Conservation (phyloP, 2,888 invertebrate genomes). For the Endotricha flammealis region DNA sequence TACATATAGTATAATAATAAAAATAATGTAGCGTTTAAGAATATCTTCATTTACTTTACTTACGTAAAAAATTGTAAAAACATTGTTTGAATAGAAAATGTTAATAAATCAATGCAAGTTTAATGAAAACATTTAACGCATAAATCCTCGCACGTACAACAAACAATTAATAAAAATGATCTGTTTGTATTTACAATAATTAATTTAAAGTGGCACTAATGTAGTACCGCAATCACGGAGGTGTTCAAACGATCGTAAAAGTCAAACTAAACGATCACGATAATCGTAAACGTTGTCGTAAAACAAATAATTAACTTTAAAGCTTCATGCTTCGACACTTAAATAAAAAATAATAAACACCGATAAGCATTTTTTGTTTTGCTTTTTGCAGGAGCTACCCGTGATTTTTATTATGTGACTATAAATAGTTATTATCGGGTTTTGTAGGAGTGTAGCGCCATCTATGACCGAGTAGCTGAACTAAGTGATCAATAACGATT, state of each 20-base stretch:
- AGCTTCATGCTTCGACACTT: constrained; percentile 10
- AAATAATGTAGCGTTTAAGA: too few species aligned
- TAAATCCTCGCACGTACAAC: constrained; percentile 12
- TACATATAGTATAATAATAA: too few species aligned
- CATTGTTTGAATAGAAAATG: too few species aligned
- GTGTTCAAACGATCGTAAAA: constrained; percentile 71
- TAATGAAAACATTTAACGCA: neutral
- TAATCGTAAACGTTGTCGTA: constrained; percentile 69
- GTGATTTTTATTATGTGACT: neutral
- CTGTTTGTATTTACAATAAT: constrained; percentile 59
- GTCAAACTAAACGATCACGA: constrained; percentile 67
- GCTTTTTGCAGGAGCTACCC: neutral
- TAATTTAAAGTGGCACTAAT: constrained; percentile 52
- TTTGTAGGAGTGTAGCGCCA: constrained; percentile 34
- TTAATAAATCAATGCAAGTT: too few species aligned
- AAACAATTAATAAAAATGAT: constrained; percentile 24
- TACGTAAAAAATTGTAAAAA: too few species aligned
- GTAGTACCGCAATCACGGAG: constrained; percentile 46
- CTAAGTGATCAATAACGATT: constrained; percentile 18
- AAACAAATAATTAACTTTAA: constrained; percentile 66
- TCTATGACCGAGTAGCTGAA: constrained; percentile 44
- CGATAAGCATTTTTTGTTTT: constrained; percentile 1
- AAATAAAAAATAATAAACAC: constrained; percentile 5
- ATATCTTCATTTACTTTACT: too few species aligned
- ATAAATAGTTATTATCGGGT: neutral